These are phyloP conservation scores for Pongo abelii DNA, from an alignment of 2,113 vertebrate species.

Conservation along the genomic window DNA sequence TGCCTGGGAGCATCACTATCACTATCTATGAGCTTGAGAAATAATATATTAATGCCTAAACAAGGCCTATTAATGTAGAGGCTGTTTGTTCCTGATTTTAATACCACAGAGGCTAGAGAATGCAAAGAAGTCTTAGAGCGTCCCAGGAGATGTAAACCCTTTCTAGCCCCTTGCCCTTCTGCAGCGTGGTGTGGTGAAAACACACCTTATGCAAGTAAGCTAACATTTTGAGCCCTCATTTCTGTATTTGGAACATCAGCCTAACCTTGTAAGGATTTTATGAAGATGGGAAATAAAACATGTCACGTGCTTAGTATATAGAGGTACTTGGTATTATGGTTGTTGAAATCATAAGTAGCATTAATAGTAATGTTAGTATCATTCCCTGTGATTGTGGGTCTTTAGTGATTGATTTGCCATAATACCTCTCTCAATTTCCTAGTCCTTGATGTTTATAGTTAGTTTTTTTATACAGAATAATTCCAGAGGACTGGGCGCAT, in stretches of 20 bases:
- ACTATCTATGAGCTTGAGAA: not conserved
- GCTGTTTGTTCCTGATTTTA: not conserved
- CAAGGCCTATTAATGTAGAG: not conserved
- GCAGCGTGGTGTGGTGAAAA: too few species aligned
- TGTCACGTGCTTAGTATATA: not conserved
- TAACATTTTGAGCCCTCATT: not conserved
- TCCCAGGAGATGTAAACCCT: not conserved
- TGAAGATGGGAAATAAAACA: not conserved
- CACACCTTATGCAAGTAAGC: not conserved
- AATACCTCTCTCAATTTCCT: not conserved
- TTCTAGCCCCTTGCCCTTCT: not conserved
- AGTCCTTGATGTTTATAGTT: not conserved
- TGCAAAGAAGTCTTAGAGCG: not conserved
- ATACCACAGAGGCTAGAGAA: not conserved
- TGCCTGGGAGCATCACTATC: not conserved
- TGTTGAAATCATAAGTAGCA: not conserved
- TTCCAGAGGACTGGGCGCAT: not conserved
- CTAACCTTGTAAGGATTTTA: not conserved
- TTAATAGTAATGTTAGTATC: not conserved
- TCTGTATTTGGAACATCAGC: not conserved
- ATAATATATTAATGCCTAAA: not conserved
- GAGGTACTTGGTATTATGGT: not conserved
- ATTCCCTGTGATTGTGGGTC: not conserved
- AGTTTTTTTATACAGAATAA: not conserved
- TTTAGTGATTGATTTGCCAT: not conserved